These are phyloP conservation scores for Patiria miniata DNA, from an alignment of 35 echinoderm and acorn worm species.

Conservation along the genomic window DNA sequence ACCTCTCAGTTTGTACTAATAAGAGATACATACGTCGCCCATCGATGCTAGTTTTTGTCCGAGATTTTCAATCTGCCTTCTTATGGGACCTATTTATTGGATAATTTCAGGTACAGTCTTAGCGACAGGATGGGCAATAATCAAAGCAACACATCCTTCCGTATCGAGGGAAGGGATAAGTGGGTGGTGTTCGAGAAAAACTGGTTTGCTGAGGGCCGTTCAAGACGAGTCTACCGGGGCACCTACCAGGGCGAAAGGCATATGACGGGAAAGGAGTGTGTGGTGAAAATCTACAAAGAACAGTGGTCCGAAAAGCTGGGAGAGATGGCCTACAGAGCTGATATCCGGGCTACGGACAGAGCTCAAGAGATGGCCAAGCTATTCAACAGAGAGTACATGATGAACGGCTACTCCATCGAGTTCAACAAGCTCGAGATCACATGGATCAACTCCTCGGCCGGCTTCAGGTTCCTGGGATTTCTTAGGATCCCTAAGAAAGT, in stretches of 20 bases:
- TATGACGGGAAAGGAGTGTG: background rate
- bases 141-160: background rate
- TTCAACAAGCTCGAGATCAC: background rate
- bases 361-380: background rate
- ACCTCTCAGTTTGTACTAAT: too few species aligned
- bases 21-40: too few species aligned
- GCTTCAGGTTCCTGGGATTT: background rate
- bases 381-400: background rate
- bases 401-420: background rate
- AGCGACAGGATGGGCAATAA: background rate
- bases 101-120: too few species aligned
- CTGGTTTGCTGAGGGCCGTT: background rate
- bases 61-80: too few species aligned
- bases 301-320: background rate
- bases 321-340: background rate
- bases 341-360: background rate
- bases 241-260: background rate
- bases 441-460: background rate
- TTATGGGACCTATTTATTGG: too few species aligned
- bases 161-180: background rate
- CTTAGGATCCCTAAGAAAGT: background rate
- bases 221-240: background rate
- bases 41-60: too few species aligned
- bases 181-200: background rate
- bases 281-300: slow-evolving; percentile 5